These are phyloP conservation scores for Oncorhynchus mykiss DNA, from an alignment of 2,113 vertebrate species.

Conservation along the genomic window DNA sequence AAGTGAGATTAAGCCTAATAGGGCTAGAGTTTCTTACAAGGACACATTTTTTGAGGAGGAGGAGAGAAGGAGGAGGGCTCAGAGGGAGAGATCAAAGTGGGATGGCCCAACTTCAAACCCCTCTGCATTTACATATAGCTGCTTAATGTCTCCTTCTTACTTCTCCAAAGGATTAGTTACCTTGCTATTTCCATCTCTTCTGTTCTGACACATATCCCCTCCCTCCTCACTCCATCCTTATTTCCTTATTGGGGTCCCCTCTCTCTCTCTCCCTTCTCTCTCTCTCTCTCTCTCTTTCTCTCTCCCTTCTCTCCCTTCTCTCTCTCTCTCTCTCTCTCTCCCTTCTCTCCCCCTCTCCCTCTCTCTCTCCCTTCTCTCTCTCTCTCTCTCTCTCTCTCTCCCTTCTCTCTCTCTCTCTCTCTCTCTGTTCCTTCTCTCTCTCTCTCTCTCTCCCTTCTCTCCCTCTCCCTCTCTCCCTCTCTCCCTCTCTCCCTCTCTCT, in stretches of 20 bases:
- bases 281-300: slow-evolving; percentile 36
- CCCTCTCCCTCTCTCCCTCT: slow-evolving; percentile 35
- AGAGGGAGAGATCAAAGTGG: slow-evolving; percentile 72
- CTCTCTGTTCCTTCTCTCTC: no score
- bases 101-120: slow-evolving; percentile 59
- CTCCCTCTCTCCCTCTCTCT: slow-evolving; percentile 27
- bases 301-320: background rate
- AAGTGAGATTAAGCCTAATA: slow-evolving; percentile 81
- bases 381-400: no score
- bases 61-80: slow-evolving; percentile 39
- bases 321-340: background rate
- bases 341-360: background rate
- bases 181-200: slow-evolving; percentile 59
- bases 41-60: slow-evolving; percentile 42
- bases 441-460: slow-evolving; percentile 30
- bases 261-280: slow-evolving; percentile 33
- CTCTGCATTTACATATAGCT: slow-evolving; percentile 80
- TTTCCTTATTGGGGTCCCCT: background rate
- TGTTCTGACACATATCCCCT: slow-evolving; percentile 44
- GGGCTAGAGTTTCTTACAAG: slow-evolving; percentile 76
- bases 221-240: background rate
- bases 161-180: slow-evolving; percentile 67
- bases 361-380: no score
- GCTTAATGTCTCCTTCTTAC: slow-evolving; percentile 60
- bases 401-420: background rate